Conservation (phyloP, 2,888 invertebrate species). For the Palloptera scutellata region DNA sequence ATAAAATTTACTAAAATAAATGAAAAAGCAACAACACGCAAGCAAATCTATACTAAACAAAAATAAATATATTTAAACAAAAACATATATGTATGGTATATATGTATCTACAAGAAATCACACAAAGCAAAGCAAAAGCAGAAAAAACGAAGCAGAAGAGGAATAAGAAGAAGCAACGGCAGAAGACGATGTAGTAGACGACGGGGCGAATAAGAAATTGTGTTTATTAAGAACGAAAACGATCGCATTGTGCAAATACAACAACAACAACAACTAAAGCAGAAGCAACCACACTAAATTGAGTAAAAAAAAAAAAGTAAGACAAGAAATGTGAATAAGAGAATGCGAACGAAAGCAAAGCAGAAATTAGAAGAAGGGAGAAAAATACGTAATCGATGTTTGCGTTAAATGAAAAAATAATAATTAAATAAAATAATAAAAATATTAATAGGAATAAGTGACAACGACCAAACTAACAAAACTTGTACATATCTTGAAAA, state of each 20-base stretch:
- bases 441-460: no score
- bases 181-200: not conserved
- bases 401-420: not conserved
- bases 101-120: no score
- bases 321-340: not conserved
- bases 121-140: no score
- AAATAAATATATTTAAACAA: not conserved
- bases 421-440: not conserved
- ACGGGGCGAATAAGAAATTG: not conserved
- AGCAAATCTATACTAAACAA: not conserved
- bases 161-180: not conserved
- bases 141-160: not conserved
- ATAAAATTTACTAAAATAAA: constrained; percentile 10
- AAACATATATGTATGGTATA: not conserved
- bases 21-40: not conserved
- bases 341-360: not conserved
- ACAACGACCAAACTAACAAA: not conserved
- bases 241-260: constrained; percentile 17
- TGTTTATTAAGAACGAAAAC: constrained; percentile 1
- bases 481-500: no score
- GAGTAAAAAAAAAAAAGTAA: constrained; percentile 11
- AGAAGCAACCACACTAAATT: constrained; percentile 5
- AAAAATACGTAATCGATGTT: not conserved
- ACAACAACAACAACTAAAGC: constrained; percentile 6
- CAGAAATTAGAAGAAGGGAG: not conserved